Conservation (phyloP, 2,797 vertebrate genomes). For the Corythornis leucogaster region DNA sequence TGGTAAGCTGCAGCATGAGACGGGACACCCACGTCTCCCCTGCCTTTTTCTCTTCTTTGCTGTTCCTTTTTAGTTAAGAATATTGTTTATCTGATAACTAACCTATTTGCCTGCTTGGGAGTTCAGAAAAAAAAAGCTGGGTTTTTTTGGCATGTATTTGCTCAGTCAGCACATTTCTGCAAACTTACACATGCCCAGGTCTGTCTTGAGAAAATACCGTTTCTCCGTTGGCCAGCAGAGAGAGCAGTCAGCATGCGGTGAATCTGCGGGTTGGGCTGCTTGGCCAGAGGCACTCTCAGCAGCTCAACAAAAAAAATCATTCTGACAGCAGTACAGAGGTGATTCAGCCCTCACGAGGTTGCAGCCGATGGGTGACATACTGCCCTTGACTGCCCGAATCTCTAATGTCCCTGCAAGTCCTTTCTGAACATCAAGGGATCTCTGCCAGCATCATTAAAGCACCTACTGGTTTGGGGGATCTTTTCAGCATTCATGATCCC, state of each 20-base stretch:
- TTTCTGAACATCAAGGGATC: neutral
- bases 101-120: neutral
- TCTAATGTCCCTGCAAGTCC: neutral
- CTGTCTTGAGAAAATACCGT: neutral
- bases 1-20: neutral
- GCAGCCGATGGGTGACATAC: neutral
- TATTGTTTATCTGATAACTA: neutral
- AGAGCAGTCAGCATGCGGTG: conserved; percentile 42
- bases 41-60: neutral
- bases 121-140: neutral
- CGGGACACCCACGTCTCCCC: neutral
- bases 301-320: neutral
- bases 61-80: neutral
- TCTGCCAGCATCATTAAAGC: accelerated
- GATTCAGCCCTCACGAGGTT: neutral
- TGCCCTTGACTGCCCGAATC: neutral
- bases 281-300: neutral
- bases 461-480: neutral
- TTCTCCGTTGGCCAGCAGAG: conserved; percentile 59
- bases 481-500: neutral
- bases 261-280: accelerated
- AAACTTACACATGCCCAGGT: neutral
- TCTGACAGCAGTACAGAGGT: neutral
- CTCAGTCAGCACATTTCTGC: neutral
- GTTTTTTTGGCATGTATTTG: neutral